Base-by-base conservation (phyloP, 2,797 vertebrate genomes). In the Spondyliosoma cantharus region DNA sequence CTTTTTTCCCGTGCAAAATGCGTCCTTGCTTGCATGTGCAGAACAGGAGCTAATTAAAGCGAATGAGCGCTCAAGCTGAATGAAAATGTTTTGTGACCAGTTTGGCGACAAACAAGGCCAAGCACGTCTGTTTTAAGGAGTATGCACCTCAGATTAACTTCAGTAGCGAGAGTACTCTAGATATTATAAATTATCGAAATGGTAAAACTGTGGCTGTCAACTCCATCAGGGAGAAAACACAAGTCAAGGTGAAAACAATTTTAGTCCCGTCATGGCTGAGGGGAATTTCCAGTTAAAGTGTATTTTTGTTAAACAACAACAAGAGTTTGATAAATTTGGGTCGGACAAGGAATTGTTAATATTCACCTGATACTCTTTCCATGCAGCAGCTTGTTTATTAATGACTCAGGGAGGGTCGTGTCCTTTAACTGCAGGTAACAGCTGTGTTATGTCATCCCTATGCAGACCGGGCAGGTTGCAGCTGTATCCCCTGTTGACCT, bases 371-470 rank as follows among this genome's bases (percentile, higher is more conserved):
- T 71, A 17, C 48, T 69, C 1, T 65, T 74, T 59, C 60, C 71
- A 37, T 60, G 56, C 58, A 79, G 68, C 75, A 61, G 69, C 32
- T 45, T 78, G 71, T 82, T 77, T 84, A 72, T 89, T 77, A 75
- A 63, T 81, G 80, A 84, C 59, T 66, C 72, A 59, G 56, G 24
- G 24, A 80, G 68, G 76, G 48, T 71, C 9, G 24, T 78, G 85
- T 84, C 78, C 74, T 85, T 53, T 86, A 78, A 81, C 68, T 49
- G 74, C 32, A 46, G 71, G 52, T 61, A 82, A 59, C 64, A 17
- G 79, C 77, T 71, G 67, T 74, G 84, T 84, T 81, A 74, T 80
- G 84, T 86, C 78, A 82, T 79, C 67, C 58, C 48, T 42, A 75
- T 48, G 52, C 52, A 68, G 56, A 45, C 77, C 2, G 53, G 37